Evolutionary conservation across 64 coral and sea anemone genomes (phyloP).

Genomic region (Stichodactyla helianthus): DNA sequence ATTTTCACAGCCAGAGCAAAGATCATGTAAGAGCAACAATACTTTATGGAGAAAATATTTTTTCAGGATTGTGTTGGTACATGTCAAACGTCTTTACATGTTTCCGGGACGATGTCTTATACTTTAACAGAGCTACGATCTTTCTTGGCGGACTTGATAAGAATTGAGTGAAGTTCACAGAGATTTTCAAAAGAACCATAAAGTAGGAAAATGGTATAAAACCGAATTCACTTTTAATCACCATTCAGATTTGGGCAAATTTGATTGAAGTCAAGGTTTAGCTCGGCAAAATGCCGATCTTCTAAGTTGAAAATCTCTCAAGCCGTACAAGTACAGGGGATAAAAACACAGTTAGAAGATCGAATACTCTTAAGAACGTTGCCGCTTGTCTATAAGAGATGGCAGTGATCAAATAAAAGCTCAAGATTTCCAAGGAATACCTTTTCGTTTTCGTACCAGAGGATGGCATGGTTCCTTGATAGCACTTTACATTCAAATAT

Average conservation of each 20-base stretch:
- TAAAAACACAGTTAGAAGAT: neutral
- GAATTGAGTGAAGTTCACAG: neutral
- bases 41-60: neutral
- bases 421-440: conserved; percentile 36
- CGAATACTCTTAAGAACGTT: neutral
- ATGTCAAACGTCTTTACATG: neutral
- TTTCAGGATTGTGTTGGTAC: neutral
- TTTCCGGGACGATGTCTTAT: neutral
- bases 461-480: conserved; percentile 97
- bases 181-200: neutral
- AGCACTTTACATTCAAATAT: conserved; percentile 99
- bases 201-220: neutral
- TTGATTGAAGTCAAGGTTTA: neutral
- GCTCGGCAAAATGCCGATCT: neutral
- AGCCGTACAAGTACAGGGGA: neutral
- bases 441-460: conserved; percentile 99
- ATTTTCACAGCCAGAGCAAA: neutral
- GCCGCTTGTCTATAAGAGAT: neutral
- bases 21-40: neutral
- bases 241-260: neutral
- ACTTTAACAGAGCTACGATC: neutral
- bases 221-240: neutral
- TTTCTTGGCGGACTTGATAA: neutral
- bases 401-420: neutral
- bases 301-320: neutral